These are phyloP conservation scores for Gastrophysa polygoni DNA, from an alignment of 2,888 invertebrate genomes.

Conservation along the genomic window DNA sequence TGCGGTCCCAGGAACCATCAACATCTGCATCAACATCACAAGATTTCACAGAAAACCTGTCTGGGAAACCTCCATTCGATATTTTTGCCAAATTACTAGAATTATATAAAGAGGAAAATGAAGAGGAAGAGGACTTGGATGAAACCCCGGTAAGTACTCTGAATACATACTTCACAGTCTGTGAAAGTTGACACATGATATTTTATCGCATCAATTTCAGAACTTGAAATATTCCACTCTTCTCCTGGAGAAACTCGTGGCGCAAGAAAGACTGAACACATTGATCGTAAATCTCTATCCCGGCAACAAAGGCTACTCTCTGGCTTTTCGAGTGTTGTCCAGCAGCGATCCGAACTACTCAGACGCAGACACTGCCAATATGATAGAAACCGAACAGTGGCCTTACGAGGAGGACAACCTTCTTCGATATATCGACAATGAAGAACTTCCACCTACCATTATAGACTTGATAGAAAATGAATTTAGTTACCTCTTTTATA, in stretches of 20 bases:
- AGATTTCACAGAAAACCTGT: constrained; percentile 36
- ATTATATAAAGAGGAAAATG: constrained; percentile 54
- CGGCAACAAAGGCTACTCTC: constrained; percentile 89
- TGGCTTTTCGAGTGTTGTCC: constrained; percentile 50
- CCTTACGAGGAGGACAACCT: constrained; percentile 91
- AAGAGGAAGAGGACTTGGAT: constrained; percentile 28
- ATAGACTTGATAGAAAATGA: constrained; percentile 83
- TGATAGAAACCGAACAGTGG: constrained; percentile 79
- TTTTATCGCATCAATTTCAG: constrained; percentile 56
- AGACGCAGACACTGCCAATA: constrained; percentile 64
- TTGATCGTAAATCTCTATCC: constrained; percentile 90
- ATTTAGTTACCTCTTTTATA: constrained; percentile 86
- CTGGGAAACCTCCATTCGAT: constrained; percentile 51
- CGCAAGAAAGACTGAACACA: constrained; percentile 85
- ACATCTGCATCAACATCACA: constrained; percentile 31
- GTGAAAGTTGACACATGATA: no score
- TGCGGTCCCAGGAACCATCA: constrained; percentile 50
- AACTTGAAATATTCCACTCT: constrained; percentile 69
- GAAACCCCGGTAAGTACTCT: constrained; percentile 23
- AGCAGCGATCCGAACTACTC: constrained; percentile 49
- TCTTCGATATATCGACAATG: constrained; percentile 74
- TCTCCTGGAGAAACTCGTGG: constrained; percentile 83
- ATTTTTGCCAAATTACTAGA: constrained; percentile 58
- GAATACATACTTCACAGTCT: no score
- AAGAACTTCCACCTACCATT: constrained; percentile 83